Base-by-base conservation (phyloP, 1,140 invertebrate species). In the Papilio polytes region DNA sequence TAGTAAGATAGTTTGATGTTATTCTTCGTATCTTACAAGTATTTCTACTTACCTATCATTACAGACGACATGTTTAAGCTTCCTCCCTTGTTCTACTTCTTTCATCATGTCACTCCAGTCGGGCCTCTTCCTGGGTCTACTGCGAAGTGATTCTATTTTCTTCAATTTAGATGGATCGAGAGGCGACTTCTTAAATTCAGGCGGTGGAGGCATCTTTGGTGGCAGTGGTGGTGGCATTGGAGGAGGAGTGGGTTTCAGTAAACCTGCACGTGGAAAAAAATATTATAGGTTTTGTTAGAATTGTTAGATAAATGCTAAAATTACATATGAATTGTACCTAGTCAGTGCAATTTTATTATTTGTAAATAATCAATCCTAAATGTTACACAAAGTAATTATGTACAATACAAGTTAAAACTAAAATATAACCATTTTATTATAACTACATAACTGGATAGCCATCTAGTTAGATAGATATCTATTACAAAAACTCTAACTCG, bases 41-140 rank as follows among this genome's bases (percentile, higher is more conserved):
- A 41, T 41, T 8, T 44, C 26, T 70, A 76, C 84, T 84, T 90
- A 97, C 93, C 98, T 96, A 90, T 98, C 98, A 90, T 98, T 98
- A 90, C 97, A 98, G 84, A 97, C 96, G 26, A 98, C 97, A 87
- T 98, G 97, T 86, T 96, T 97, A 66, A 98, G 91, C 90, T 97
- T 97, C 86, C 90, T 97, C 72, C 97, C 97, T 82, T 96, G 96
- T 89, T 98, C 98, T 9, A 98, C 97, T 92, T 98, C 98, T 91
- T 98, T 98, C 97, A 98, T 98, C 97, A 98, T 97, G 81, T 97
- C 96, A 18, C 96, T 97, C 98, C 98, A 98, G 87, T 98, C 98
- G 0, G 98, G 98, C 81, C 98, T 95, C 89, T 96, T 97, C 85
- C 98, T 96, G 3, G 98, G 97, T 85, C 97, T 96, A 85, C 97